Percentiles rank a stretch among this genome's conserved stretches.
phyloP scores from a whole-genome alignment of 2,113 vertebrate species.

The Hippocampus zosterae region DNA sequence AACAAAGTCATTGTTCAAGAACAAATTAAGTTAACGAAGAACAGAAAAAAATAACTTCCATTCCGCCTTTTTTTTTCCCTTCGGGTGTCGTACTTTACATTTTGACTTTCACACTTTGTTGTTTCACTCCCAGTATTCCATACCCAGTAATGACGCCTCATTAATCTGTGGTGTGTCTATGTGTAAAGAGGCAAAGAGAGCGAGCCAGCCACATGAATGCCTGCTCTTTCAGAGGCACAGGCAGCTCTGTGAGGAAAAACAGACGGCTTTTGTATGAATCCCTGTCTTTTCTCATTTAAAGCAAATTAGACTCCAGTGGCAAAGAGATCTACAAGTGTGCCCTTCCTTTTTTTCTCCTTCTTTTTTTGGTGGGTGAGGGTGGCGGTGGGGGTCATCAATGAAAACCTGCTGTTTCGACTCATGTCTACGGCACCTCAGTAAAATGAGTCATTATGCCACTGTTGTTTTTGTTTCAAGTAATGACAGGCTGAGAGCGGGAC shows the following conservation, averaged over 20 bases:
- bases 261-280: constrained; percentile 90
- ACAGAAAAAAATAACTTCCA: constrained; percentile 9
- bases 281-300: constrained; percentile 92
- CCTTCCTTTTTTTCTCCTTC: constrained; percentile 65
- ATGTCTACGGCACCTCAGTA: constrained; percentile 59
- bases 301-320: constrained; percentile 87
- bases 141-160: constrained; percentile 48
- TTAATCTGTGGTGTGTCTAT: constrained; percentile 48
- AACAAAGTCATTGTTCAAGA: constrained; percentile 46
- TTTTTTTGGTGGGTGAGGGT: constrained; percentile 18
- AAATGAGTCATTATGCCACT: constrained; percentile 62
- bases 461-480: constrained; percentile 36
- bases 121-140: constrained; percentile 80
- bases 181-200: constrained; percentile 44
- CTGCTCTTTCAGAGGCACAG: constrained; percentile 82
- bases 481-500: constrained; percentile 29
- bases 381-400: constrained; percentile 68
- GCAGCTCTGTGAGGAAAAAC: constrained; percentile 81
- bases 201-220: constrained; percentile 78
- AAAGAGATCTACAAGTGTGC: constrained; percentile 78
- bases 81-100: constrained; percentile 50
- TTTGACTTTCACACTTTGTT: constrained; percentile 88
- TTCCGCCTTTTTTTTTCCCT: constrained; percentile 24
- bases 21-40: constrained; percentile 23
- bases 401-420: constrained; percentile 78